Percentiles rank a stretch among this genome's conserved stretches.
Evolutionary conservation across 2,888 invertebrate genomes (phyloP).

Genomic region (Cremastobaeus sp.): DNA sequence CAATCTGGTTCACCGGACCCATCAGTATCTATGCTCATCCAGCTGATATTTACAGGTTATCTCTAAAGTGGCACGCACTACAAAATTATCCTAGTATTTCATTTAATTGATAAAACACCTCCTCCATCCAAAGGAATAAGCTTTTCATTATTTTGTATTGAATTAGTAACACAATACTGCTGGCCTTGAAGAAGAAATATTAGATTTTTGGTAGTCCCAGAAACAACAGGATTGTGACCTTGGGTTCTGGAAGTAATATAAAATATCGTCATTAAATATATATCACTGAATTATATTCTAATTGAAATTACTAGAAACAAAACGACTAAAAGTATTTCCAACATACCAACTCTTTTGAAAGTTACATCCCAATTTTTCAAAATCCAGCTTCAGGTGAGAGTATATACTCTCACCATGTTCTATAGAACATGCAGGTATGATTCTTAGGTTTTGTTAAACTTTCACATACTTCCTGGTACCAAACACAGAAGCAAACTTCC

Average conservation of each 20-base stretch:
- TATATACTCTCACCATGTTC: too few relatives aligned
- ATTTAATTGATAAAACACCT: constrained; percentile 85
- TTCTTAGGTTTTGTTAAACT: too few relatives aligned
- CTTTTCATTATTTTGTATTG: constrained; percentile 71
- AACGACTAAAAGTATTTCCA: too few relatives aligned
- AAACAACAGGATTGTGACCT: constrained; percentile 72
- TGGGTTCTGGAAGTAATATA: too few relatives aligned
- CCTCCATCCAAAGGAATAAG: constrained; percentile 80
- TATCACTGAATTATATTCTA: too few relatives aligned
- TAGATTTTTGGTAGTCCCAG: constrained; percentile 80
- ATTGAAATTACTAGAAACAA: too few relatives aligned
- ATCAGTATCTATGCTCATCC: constrained; percentile 86
- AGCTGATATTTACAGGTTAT: constrained; percentile 86
- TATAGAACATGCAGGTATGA: too few relatives aligned
- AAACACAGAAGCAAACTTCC: too few relatives aligned
- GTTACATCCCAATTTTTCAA: constrained; percentile 78
- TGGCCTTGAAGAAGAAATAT: constrained; percentile 86
- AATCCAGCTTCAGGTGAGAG: too few relatives aligned
- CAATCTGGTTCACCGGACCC: constrained; percentile 86
- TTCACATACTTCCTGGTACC: too few relatives aligned
- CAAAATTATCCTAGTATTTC: constrained; percentile 84
- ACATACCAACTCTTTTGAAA: constrained; percentile 76
- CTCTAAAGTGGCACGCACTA: constrained; percentile 86
- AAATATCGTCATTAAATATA: constrained; percentile 1
- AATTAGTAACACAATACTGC: constrained; percentile 65